Percentiles rank a stretch among this genome's conserved stretches.
phyloP scores from a whole-genome alignment of 2,888 invertebrate genomes.

The Sabellastarte sp. region DNA sequence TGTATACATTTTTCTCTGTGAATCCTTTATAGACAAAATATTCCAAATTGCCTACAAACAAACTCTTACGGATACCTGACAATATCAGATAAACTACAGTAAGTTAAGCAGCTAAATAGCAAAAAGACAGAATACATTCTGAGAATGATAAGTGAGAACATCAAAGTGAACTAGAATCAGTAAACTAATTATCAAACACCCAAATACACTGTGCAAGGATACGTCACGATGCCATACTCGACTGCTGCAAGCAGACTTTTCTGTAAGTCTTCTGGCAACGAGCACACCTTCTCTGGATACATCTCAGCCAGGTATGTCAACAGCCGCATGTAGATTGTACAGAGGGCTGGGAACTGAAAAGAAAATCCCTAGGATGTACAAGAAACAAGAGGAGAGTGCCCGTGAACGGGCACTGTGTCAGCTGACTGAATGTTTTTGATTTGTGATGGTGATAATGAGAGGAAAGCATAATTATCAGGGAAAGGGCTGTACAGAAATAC shows the following conservation, averaged over 20 bases:
- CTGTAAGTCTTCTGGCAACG: constrained; percentile 48
- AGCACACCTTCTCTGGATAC: constrained; percentile 67
- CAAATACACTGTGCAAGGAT: constrained; percentile 37
- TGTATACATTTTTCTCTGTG: too few species aligned
- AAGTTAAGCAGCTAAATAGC: neutral
- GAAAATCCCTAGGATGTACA: too few species aligned
- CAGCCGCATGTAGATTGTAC: constrained; percentile 69
- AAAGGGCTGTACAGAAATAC: too few species aligned
- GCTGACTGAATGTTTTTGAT: too few species aligned
- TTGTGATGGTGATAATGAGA: too few species aligned
- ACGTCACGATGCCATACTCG: constrained; percentile 51
- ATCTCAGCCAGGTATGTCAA: constrained; percentile 69
- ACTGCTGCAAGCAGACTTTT: constrained; percentile 52
- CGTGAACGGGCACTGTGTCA: too few species aligned
- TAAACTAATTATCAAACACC: neutral
- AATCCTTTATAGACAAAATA: too few species aligned
- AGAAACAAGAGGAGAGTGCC: too few species aligned
- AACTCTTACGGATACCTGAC: neutral
- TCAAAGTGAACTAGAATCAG: neutral
- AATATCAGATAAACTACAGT: neutral
- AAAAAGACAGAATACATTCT: too few species aligned
- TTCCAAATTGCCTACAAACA: too few species aligned
- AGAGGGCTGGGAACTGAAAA: constrained; percentile 68
- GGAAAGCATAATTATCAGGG: too few species aligned
- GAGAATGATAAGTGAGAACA: neutral